A percentile compares a stretch with the other conserved stretches of the same genome.
These are phyloP conservation scores for Apamea monoglypha DNA, from an alignment of 2,888 invertebrate species.

Conservation along the genomic window DNA sequence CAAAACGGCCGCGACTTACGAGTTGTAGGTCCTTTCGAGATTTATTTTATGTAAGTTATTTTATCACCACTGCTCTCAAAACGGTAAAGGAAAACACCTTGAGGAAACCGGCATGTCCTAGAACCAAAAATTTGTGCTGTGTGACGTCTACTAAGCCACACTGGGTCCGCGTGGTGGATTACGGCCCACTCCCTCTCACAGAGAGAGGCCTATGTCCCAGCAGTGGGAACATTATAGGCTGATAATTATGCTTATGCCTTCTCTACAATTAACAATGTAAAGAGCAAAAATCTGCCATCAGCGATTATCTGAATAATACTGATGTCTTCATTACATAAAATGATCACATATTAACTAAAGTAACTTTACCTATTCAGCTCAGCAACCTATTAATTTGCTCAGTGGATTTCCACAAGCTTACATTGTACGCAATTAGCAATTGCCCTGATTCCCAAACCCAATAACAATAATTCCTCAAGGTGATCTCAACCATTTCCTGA, in stretches of 20 bases:
- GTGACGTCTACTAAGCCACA: not conserved
- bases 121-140: not conserved
- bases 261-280: not conserved
- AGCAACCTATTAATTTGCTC: not conserved
- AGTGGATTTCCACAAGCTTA: conserved; percentile 1
- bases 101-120: not conserved
- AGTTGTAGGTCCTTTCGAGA: rapidly evolving
- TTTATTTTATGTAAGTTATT: not conserved
- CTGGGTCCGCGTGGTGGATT: not conserved
- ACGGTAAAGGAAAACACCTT: not conserved
- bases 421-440: conserved; percentile 19
- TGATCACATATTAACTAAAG: conserved; percentile 1
- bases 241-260: not conserved
- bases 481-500: conserved; percentile 50
- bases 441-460: conserved; percentile 28
- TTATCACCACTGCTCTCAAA: not conserved
- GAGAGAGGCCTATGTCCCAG: not conserved
- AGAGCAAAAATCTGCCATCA: not conserved
- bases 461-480: conserved; percentile 41
- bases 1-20: no score
- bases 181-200: not conserved
- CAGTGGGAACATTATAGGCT: not conserved
- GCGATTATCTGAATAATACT: not conserved
- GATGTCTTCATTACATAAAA: not conserved
- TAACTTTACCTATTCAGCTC: not conserved